Evolutionary conservation across 2,113 vertebrate species (phyloP), one percentile per base, ranked within the genome.

Genomic region (Spea bombifrons): DNA sequence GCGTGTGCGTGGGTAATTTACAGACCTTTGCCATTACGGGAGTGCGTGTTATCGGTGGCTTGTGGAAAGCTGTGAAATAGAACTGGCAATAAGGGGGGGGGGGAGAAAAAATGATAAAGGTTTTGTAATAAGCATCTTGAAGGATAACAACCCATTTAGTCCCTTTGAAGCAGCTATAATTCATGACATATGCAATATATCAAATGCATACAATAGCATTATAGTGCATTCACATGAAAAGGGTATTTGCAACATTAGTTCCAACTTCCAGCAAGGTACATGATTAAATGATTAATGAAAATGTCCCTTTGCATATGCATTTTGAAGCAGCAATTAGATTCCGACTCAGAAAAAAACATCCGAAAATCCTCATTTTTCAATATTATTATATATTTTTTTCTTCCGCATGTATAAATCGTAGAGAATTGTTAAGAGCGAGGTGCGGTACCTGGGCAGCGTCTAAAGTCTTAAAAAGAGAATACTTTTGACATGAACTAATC

Each of bases 231-330:
- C 94, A 94, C 95, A 98, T 96, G 96, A 98, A 98, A 99, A 98
- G 95, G 94, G 94, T 98, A 98, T 98, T 97, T 98, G 96, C 95
- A 97, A 98, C 96, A 98, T 98, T 99, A 98, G 96, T 96, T 98
- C 94, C 94, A 95, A 95, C 94, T 94, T 97, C 96, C 96, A 97
- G 94, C 91, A 63, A 97, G 95, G 93, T 94, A 98, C 95, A 92
- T 98, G 97, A 99, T 99, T 99, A 99, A 97, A 99, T 99, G 97
- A 99, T 99, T 98, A 98, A 99, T 99, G 97, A 97, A 30, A 98
- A 97, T 96, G 92, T 94, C 92, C 94, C 93, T 93, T 95, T 95
- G 94, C 95, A 95, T 95, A 96, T 94, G 92, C 95, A 94, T 98
- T 96, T 95, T 94, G 96, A 97, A 98, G 95, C 93, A 95, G 96